A percentile compares a stretch with the other conserved stretches of the same genome.
phyloP scores from a whole-genome alignment of 1,140 invertebrate genomes.

The Oscheius sp. region DNA sequence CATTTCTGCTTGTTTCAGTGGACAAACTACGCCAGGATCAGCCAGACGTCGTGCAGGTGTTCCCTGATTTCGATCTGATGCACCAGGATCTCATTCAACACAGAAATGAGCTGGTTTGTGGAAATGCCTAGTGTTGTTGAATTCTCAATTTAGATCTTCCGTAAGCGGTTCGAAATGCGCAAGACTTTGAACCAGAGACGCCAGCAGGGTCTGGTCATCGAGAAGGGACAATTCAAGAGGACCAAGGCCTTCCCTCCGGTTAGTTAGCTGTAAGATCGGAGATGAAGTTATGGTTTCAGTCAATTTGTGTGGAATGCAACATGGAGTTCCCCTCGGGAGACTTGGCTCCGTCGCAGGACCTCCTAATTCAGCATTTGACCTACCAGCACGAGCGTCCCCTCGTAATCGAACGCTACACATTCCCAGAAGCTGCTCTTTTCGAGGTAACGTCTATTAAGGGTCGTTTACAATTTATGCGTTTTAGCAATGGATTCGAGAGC shows the following conservation, averaged over 20 bases:
- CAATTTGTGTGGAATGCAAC: constrained; percentile 19
- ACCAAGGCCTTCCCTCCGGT: constrained; percentile 31
- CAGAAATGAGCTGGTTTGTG: constrained; percentile 1
- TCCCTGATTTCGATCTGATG: background rate
- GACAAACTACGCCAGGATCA: background rate
- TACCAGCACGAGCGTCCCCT: constrained; percentile 1
- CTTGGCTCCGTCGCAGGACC: constrained; percentile 25
- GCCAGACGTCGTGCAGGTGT: background rate
- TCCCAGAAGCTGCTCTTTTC: constrained; percentile 14
- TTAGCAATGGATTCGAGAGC: constrained; percentile 20
- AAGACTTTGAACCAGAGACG: constrained; percentile 7
- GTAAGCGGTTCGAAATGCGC: constrained; percentile 24
- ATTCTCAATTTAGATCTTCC: constrained; percentile 1
- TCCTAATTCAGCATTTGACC: constrained; percentile 11
- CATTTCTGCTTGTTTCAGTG: background rate
- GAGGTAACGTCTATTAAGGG: background rate
- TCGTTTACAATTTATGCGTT: background rate
- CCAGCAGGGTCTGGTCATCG: constrained; percentile 2
- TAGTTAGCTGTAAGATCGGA: too few species aligned
- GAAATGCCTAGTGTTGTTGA: too few species aligned
- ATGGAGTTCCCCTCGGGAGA: background rate
- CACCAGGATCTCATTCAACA: constrained; percentile 6
- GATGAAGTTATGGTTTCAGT: constrained; percentile 26
- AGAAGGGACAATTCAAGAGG: constrained; percentile 17
- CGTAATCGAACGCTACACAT: constrained; percentile 22